Evolutionary conservation across 2,888 invertebrate genomes (phyloP).

Genomic region (Portevinia maculata): DNA sequence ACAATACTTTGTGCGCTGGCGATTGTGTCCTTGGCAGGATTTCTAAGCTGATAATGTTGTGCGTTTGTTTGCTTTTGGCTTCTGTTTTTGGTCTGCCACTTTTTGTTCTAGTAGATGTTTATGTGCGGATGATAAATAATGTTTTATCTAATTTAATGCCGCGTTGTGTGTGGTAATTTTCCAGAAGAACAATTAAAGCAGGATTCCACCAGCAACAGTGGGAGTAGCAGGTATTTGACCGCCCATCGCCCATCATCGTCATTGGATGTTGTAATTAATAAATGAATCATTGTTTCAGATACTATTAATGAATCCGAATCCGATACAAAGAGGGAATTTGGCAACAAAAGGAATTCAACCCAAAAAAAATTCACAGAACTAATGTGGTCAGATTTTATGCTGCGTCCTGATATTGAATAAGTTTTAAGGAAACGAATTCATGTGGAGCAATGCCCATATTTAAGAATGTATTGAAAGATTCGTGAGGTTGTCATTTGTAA

Average conservation of each 20-base stretch:
- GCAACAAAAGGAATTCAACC: slow-evolving; percentile 4
- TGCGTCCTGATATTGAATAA: too few relatives aligned
- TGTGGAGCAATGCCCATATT: too few relatives aligned
- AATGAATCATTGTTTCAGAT: slow-evolving; percentile 69
- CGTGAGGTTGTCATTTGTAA: too few relatives aligned
- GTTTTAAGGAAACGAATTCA: too few relatives aligned
- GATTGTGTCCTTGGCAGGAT: slow-evolving; percentile 73
- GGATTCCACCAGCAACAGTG: slow-evolving; percentile 19
- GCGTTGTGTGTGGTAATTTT: slow-evolving; percentile 69
- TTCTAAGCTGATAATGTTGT: slow-evolving; percentile 74
- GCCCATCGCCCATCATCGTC: slow-evolving; percentile 40
- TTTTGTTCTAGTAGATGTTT: slow-evolving; percentile 13
- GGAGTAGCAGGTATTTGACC: slow-evolving; percentile 38
- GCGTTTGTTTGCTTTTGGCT: slow-evolving; percentile 67
- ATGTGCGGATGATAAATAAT: slow-evolving; percentile 70
- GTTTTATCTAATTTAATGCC: slow-evolving; percentile 72
- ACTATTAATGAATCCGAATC: slow-evolving; percentile 56
- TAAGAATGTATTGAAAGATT: too few relatives aligned
- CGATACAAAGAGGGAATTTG: slow-evolving; percentile 27
- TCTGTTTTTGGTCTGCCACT: slow-evolving; percentile 33
- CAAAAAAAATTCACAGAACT: slow-evolving; percentile 24
- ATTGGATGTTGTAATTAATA: slow-evolving; percentile 69
- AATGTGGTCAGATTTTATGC: neutral
- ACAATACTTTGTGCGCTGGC: slow-evolving; percentile 64
- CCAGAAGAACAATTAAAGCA: slow-evolving; percentile 66